These are phyloP conservation scores for Drosophila grimshawi DNA, from an alignment of 1,140 invertebrate species.

Conservation along the genomic window DNA sequence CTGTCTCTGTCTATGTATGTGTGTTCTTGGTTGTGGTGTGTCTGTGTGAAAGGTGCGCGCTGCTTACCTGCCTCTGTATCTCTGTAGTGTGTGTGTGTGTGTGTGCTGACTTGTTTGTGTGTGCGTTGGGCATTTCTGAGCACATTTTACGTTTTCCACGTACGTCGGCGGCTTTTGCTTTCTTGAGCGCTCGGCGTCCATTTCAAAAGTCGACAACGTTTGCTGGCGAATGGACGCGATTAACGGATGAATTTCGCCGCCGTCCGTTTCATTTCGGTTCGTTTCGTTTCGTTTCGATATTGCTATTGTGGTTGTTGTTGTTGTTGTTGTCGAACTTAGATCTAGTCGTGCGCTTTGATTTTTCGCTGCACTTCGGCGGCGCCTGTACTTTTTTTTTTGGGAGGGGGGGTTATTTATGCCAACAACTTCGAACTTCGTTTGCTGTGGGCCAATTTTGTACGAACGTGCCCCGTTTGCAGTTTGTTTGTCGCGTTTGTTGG, in stretches of 20 bases:
- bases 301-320: not conserved
- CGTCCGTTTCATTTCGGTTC: constrained; percentile 20
- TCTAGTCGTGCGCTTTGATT: constrained; percentile 50
- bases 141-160: constrained; percentile 78
- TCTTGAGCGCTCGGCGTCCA: constrained; percentile 73
- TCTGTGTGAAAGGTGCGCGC: constrained; percentile 56
- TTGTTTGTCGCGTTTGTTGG: constrained; percentile 8
- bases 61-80: constrained; percentile 9
- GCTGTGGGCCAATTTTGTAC: constrained; percentile 12
- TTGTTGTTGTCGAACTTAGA: constrained; percentile 11
- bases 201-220: constrained; percentile 81
- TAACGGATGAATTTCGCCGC: constrained; percentile 69
- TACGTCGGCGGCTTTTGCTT: constrained; percentile 77
- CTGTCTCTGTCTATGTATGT: constrained; percentile 3
- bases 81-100: constrained; percentile 22
- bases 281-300: constrained; percentile 18
- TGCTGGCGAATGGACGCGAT: constrained; percentile 81
- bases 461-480: constrained; percentile 45
- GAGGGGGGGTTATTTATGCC: too few species aligned
- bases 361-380: constrained; percentile 51
- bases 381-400: constrained; percentile 68
- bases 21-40: constrained; percentile 18
- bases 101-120: constrained; percentile 39
- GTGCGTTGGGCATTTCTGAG: constrained; percentile 61
- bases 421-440: not conserved